These are phyloP conservation scores for Hemaris fuciformis DNA, from an alignment of 2,888 invertebrate genomes.

Conservation along the genomic window DNA sequence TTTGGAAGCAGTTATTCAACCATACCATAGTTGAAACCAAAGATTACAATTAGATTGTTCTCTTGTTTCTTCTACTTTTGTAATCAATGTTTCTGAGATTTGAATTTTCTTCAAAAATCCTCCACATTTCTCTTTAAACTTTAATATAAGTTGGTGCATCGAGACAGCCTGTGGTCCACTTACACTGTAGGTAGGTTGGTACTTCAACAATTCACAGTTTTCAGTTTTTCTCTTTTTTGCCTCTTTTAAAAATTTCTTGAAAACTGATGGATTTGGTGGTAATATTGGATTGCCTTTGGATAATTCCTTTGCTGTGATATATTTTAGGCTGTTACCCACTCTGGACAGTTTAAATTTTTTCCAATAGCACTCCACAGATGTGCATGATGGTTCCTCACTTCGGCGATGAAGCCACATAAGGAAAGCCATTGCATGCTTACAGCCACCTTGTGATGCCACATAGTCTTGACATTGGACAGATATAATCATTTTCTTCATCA, in stretches of 20 bases:
- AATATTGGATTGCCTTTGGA: neutral
- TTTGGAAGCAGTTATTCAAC: neutral
- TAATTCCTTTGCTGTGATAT: neutral
- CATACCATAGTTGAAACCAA: neutral
- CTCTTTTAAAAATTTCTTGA: too few relatives aligned
- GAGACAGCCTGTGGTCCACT: neutral
- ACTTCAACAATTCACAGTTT: neutral
- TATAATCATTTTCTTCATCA: neutral
- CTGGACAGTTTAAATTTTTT: slow-evolving; percentile 12
- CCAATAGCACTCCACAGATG: slow-evolving; percentile 16
- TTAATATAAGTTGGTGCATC: neutral
- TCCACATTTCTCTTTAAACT: neutral
- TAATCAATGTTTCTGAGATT: neutral
- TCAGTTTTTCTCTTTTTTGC: neutral
- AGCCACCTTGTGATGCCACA: neutral
- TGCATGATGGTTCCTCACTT: slow-evolving; percentile 17
- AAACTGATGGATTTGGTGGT: too few relatives aligned
- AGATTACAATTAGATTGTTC: neutral
- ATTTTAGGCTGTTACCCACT: slow-evolving; percentile 1
- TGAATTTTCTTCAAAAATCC: neutral
- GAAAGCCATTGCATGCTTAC: slow-evolving; percentile 6
- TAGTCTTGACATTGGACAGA: too few relatives aligned
- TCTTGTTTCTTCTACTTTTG: neutral
- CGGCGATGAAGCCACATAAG: slow-evolving; percentile 10
- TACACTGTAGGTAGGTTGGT: neutral